Base-by-base conservation (phyloP, 1,140 invertebrate species). In the Brachionus koreanus region DNA sequence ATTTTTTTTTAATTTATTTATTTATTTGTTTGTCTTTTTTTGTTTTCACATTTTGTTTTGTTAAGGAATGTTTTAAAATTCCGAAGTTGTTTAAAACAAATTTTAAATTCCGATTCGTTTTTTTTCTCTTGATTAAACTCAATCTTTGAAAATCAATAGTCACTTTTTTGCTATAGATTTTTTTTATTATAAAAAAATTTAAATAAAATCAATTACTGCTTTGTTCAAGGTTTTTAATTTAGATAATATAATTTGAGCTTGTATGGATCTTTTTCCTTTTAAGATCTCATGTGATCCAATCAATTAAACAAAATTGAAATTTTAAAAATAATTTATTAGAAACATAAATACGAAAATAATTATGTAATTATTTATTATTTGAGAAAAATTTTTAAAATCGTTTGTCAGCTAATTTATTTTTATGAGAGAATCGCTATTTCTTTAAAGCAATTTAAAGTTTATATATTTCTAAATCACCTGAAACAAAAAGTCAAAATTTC, bases 121-220 rank as follows among this genome's bases (percentile, higher is more conserved):
- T 0, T 33, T 4, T 33, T 65, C 33, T 33, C 29, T 65, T 33
- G 23, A 33, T 23, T 5, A n/a, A 25, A 13, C 29, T 33, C 12
- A 29, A 65, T 57, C 5, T 57, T 57, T n/a, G 7, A 65, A 65
- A 65, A 65, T 65, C 63, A 65, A 65, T 65, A 65, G 33, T 65
- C 29, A 63, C n/a, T 63, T 29, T 33, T 63, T 25, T 29, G 3
- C 10, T 23, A 1, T 1, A 57, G 2, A 63, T 49, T 57, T 57
- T 57, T 57, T 19, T 57, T 29, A 65, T n/a, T 25, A 33, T n/a
- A 35, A 33, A 65, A 65, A 33, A 65, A 65, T 33, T 65, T 65
- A 10, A 65, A 65, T 65, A 65, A 65, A 65, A 65, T 65, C 25
- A 65, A 65, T 65, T 65, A 65, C n/a, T 46, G 9, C 12, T 33